Evolutionary conservation across 2,113 vertebrate genomes (phyloP).

Genomic region (Solenodon paradoxus): DNA sequence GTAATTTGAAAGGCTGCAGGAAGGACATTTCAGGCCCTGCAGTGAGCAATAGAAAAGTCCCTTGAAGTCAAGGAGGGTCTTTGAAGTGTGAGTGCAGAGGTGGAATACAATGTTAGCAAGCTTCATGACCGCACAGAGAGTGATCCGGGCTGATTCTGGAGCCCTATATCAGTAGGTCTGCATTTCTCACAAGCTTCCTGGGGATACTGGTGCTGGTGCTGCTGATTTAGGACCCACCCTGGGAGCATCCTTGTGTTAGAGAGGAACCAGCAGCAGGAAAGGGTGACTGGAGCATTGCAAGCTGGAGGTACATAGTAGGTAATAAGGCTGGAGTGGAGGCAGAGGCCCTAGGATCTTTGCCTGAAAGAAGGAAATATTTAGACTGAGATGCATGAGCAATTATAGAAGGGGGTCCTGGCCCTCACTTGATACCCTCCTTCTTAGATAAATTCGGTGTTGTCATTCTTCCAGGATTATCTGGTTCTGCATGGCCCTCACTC

Average conservation of each 20-base stretch:
- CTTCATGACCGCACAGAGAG: neutral
- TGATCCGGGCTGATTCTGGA: neutral
- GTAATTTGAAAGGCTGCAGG: neutral
- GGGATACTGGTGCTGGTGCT: neutral
- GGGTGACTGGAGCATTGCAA: neutral
- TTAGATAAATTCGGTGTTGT: neutral
- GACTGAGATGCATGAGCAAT: neutral
- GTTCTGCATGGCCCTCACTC: neutral
- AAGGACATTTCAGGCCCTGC: neutral
- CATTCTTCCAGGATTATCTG: neutral
- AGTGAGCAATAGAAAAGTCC: neutral
- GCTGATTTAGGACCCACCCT: too few relatives aligned
- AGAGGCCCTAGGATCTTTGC: too few relatives aligned
- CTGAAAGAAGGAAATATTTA: neutral
- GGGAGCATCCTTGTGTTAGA: neutral
- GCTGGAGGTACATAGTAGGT: neutral
- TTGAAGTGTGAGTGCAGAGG: neutral
- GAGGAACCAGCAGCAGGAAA: neutral
- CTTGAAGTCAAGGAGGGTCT: neutral
- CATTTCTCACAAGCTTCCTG: neutral
- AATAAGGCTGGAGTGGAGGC: neutral
- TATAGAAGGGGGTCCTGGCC: neutral
- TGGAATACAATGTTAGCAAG: too few relatives aligned
- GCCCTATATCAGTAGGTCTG: rapidly evolving
- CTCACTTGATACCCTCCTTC: neutral